phyloP scores from a whole-genome alignment of 2,888 invertebrate species.

The Eupithecia subfuscata region DNA sequence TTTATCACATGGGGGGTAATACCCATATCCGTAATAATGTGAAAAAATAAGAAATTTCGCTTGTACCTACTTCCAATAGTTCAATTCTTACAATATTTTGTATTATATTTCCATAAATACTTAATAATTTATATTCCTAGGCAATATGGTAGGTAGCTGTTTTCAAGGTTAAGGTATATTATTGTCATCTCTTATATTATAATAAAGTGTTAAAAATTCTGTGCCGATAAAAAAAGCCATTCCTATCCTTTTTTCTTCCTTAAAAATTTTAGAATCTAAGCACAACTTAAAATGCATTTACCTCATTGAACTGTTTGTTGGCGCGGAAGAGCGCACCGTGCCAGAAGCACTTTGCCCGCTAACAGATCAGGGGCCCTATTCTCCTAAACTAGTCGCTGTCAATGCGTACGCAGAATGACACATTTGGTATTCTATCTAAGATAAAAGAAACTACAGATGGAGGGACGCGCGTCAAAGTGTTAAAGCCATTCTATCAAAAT shows the following conservation, averaged over 20 bases:
- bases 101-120: neutral
- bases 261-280: neutral
- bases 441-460: no score
- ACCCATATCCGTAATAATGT: no score
- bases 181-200: neutral
- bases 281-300: neutral
- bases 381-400: neutral
- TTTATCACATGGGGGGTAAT: no score
- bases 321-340: neutral
- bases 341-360: neutral
- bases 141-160: slow-evolving; percentile 20
- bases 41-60: neutral
- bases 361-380: neutral
- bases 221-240: slow-evolving; percentile 18
- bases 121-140: neutral
- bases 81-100: neutral
- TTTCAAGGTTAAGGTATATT: slow-evolving; percentile 21
- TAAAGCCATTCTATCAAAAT: no score
- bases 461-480: no score
- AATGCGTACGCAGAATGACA: no score
- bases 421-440: no score
- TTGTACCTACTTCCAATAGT: no score
- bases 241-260: slow-evolving; percentile 8
- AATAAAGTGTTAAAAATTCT: slow-evolving; percentile 6
- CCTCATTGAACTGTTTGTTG: neutral